Evolutionary conservation across 2,888 invertebrate genomes (phyloP), one percentile per base, ranked within the genome.

Genomic region (Anaspis maculata): DNA sequence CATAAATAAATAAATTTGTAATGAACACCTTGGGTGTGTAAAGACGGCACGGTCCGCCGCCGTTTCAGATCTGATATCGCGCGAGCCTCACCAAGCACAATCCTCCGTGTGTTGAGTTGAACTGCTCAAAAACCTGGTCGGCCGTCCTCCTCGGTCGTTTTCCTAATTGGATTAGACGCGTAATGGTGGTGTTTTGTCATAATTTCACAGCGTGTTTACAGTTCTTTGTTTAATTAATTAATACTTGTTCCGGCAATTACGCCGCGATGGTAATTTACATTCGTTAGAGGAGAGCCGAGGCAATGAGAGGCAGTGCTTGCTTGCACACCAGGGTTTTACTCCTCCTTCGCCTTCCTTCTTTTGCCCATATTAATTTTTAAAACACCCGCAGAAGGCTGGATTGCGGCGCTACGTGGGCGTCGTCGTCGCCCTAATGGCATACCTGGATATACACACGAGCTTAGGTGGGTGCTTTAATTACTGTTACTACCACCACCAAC

Each of bases 191-290:
- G 52, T 58, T 59, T 55, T 58, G 56, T 59, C 54, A 56, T 60
- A 59, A 60, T 60, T 59, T 57, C 52, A 56, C 55, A 48, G 48
- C 51, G 50, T 57, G 56, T 62, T 61, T 57, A 55, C 57, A 57
- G 48, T 51, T 55, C 52, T 54, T 57, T 59, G 57, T 59, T 54
- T 61, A 59, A 61, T 61, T 62, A 61, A 62, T 62, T 59, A 58
- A 56, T 52, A 54, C 57, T 49, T 52, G 61, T 61, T 59, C 58
- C 58, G 56, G 56, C 54, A 59, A 59, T 60, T 60, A 56, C 50
- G 44, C 39, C 43, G 40, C 7, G 19, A 5, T 24, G 14, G 48
- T 48, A 56, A 56, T 56, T 56, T 55, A 54, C 56, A 56, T 54
- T 51, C 46, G 42, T 47, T 41, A 43, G 34, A n/a, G n/a, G n/a